Evolutionary conservation across 2,113 vertebrate species (phyloP), one percentile per base, ranked within the genome.

Genomic region (Microcebus griseorufus): DNA sequence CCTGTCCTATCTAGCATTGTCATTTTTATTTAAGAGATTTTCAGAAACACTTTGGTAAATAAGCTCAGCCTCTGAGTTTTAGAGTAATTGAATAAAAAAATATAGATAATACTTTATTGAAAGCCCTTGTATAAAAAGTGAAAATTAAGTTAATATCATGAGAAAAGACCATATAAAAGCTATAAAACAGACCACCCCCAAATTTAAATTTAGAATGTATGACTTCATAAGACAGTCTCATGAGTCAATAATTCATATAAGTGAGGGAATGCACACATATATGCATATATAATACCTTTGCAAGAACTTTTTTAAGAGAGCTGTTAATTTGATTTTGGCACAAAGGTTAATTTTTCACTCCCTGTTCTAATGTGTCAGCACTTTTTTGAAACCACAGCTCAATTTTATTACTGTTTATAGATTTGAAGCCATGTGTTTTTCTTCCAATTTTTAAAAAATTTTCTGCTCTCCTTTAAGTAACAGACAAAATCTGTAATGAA

Each of bases 401-500:
- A 55, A 42, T 64, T 67, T 76, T 10, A 3, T 48, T 25, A 3
- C 32, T 95, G 42, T 83, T 60, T 90, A 5, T 62, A 93, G 42
- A 23, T 72, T 90, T 1, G 45, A 84, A 94, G 18, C 53, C 37
- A 79, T 79, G 62, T 90, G 20, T 13, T 73, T 86, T 93, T 90
- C 78, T 72, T 92, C 29, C 51, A 32, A 83, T 45, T 94, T 97
- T 97, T 82, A n/a, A 42, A 42, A 39, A 60, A 34, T 25, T 92
- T 78, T 80, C 73, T 92, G 18, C 27, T 48, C 58, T 22, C 20
- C 45, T 0, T 0, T 95, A 82, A 97, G 97, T 81, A 96, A 91
- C 83, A 96, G 85, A 95, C 80, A 84, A 97, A 97, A 97, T 96
- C 75, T 93, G 72, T 91, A 95, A 91, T 94, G 88, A 95, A 97